These are phyloP conservation scores for Himalopsyche tibetana DNA, from an alignment of 2,888 invertebrate species.

Conservation along the genomic window DNA sequence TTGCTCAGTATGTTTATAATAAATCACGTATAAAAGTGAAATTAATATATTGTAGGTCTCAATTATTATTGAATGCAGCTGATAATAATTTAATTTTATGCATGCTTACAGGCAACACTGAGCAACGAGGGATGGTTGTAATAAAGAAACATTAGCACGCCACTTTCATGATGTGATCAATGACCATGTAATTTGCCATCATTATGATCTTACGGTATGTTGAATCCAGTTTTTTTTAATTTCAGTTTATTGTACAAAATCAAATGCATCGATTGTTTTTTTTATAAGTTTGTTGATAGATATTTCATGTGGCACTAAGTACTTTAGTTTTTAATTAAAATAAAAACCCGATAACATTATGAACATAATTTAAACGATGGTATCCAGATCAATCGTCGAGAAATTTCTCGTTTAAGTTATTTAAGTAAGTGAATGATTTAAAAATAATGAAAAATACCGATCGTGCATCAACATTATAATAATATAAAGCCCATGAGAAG, in stretches of 20 bases:
- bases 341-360: too few relatives aligned
- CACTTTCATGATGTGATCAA: slow-evolving; percentile 24
- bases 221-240: background rate
- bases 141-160: background rate
- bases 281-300: background rate
- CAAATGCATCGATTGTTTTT: background rate
- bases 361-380: too few relatives aligned
- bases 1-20: background rate
- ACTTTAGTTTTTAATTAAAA: too few relatives aligned
- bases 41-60: background rate
- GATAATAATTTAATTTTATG: background rate
- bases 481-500: too few relatives aligned
- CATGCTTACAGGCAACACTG: background rate
- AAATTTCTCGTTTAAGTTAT: too few relatives aligned
- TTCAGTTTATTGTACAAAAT: background rate
- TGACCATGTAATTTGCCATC: slow-evolving; percentile 13
- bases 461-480: too few relatives aligned
- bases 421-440: too few relatives aligned
- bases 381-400: too few relatives aligned
- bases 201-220: slow-evolving; percentile 3
- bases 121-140: background rate
- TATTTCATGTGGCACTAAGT: too few relatives aligned
- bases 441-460: too few relatives aligned
- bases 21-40: background rate
- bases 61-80: background rate